Percentiles rank a stretch among this genome's conserved stretches.
These are phyloP conservation scores for Hypomesus transpacificus DNA, from an alignment of 2,113 vertebrate genomes.

Conservation along the genomic window DNA sequence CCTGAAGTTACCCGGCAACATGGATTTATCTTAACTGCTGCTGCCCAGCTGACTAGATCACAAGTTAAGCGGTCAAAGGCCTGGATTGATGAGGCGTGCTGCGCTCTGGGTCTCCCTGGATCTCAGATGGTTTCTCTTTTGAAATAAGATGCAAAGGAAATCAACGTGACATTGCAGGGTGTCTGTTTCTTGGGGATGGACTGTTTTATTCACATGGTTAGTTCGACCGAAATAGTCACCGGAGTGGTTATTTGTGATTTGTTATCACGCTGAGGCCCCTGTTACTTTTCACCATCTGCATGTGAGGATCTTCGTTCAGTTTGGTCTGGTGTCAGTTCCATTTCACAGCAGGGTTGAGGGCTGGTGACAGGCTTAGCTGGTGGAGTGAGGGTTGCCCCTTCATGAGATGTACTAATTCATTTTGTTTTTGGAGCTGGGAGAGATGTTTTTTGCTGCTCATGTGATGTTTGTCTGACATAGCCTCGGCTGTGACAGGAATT, in stretches of 20 bases:
- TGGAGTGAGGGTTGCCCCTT: neutral
- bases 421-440: constrained; percentile 13
- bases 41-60: constrained; percentile 38
- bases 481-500: constrained; percentile 24
- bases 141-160: constrained; percentile 49
- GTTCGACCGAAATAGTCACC: neutral
- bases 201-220: too few relatives aligned
- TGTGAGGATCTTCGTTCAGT: neutral
- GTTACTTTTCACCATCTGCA: too few relatives aligned
- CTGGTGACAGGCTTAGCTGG: neutral
- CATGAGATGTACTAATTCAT: neutral
- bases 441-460: constrained; percentile 22
- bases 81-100: constrained; percentile 26
- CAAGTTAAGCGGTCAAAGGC: constrained; percentile 47
- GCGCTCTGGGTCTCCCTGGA: constrained; percentile 36
- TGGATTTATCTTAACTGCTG: constrained; percentile 14
- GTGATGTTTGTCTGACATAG: constrained; percentile 36
- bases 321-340: constrained; percentile 12
- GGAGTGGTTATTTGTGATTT: neutral
- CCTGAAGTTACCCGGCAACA: constrained; percentile 25
- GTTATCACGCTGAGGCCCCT: neutral
- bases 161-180: neutral
- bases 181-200: too few relatives aligned
- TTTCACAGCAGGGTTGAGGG: neutral
- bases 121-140: constrained; percentile 22